Conservation (phyloP, 2,888 invertebrate species). For the Auanema freiburgensis region DNA sequence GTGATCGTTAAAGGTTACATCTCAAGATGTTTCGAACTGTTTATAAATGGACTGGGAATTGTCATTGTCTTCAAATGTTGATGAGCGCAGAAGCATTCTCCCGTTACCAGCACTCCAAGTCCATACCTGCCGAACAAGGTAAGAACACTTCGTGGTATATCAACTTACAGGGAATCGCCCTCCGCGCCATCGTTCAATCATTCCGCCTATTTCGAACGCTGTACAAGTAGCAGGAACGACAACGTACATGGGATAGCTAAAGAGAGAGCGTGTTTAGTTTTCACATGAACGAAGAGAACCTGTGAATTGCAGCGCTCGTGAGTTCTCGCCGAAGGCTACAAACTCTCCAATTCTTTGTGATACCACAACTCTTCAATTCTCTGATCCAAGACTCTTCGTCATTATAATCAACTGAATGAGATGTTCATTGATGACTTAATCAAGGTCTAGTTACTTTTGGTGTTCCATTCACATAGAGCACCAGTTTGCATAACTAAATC, state of each 20-base stretch:
- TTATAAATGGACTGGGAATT: no score
- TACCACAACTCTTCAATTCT: constrained; percentile 30
- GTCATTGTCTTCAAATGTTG: constrained; percentile 9
- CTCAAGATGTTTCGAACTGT: not conserved
- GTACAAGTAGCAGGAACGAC: constrained; percentile 28
- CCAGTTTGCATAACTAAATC: constrained; percentile 35
- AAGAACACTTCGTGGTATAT: not conserved
- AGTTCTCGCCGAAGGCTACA: constrained; percentile 24
- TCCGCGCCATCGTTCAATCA: constrained; percentile 25
- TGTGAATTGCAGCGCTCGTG: not conserved
- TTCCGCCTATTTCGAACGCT: constrained; percentile 26
- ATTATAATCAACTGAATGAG: constrained; percentile 29
- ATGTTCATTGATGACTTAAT: constrained; percentile 14
- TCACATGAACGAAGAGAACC: not conserved
- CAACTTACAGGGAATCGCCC: constrained; percentile 33
- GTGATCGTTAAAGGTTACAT: not conserved
- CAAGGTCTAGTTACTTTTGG: constrained; percentile 20
- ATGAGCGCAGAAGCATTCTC: constrained; percentile 20
- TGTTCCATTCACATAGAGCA: constrained; percentile 24
- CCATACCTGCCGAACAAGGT: constrained; percentile 21
- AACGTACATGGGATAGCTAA: constrained; percentile 42
- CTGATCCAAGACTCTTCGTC: constrained; percentile 31
- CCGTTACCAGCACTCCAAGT: constrained; percentile 26
- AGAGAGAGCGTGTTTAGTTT: not conserved
- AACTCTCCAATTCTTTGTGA: constrained; percentile 28